Evolutionary conservation across 1,140 invertebrate genomes (phyloP).

Genomic region (Zeugodacus cucurbitae): DNA sequence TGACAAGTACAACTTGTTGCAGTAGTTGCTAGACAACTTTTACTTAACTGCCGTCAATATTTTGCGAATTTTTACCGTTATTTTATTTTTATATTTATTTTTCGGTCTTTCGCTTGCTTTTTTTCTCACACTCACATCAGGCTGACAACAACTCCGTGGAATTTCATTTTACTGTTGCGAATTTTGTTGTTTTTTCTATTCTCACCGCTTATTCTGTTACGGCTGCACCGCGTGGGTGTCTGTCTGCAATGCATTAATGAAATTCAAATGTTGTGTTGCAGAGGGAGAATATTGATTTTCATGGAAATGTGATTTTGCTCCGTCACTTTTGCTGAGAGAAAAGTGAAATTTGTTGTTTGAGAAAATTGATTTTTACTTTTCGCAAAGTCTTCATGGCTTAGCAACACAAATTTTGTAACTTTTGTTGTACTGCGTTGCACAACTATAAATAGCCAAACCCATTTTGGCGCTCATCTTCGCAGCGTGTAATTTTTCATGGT

Average conservation of each 20-base stretch:
- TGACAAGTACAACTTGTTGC: not conserved
- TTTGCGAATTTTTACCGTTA: not conserved
- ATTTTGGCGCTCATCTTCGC: not conserved
- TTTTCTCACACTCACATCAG: no score
- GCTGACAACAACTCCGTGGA: not conserved
- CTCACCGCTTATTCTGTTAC: not conserved
- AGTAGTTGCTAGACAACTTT: slow-evolving; percentile 9
- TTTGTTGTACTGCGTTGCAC: not conserved
- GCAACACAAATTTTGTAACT: not conserved
- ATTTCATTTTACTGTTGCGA: not conserved
- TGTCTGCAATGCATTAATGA: not conserved
- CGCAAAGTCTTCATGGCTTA: not conserved
- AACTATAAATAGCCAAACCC: not conserved
- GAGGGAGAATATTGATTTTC: not conserved
- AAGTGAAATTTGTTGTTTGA: not conserved
- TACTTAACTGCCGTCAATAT: not conserved
- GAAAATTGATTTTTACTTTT: not conserved
- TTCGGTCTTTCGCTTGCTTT: not conserved
- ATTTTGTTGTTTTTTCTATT: not conserved
- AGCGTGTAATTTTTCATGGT: not conserved
- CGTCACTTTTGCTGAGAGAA: not conserved
- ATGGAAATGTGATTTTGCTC: not conserved
- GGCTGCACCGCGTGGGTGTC: not conserved
- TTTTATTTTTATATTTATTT: not conserved
- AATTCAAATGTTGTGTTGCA: not conserved